Evolutionary conservation across 1,140 invertebrate species (phyloP), one percentile per base, ranked within the genome.

Genomic region (Apis cerana): DNA sequence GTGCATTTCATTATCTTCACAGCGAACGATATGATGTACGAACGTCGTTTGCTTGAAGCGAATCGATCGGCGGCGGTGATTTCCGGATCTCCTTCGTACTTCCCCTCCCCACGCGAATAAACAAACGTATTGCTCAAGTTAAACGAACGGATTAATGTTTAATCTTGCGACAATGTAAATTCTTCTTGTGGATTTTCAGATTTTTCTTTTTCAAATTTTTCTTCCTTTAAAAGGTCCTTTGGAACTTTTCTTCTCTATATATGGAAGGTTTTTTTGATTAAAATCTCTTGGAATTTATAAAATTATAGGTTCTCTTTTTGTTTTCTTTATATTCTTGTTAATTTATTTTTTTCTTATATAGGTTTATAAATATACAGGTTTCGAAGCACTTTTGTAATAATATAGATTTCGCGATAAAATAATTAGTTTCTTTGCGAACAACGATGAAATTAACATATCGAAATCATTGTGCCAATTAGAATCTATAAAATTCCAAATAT

Each of bases 1-100:
- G 69, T 79, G 79, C 75, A 89, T 85, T 89, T 86, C 80, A 86
- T 90, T 90, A 91, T 87, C 85, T 84, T 83, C 77, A 27, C 5
- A 33, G 33, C 27, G 70, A 43, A 58, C 77, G 56, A 15, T n/a
- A n/a, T 43, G 33, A 78, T 50, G 71, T 76, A 48, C 59, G 50
- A n/a, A 75, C 54, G 50, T 27, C 50, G 71, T 81, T 58, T 15
- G 56, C 4, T n/a, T 67, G 17, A 12, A 75, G 19, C 80, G 43
- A 7, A 75, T 67, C 64, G 72, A 68, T 65, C 72, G 23, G 15
- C 2, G 13, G 9, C 71, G 64, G 64, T 68, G 80, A 76, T 76
- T 81, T 75, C 80, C 80, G 27, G 23, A 56, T 11, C 58, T 33
- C 10, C 12, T 67, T 33, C 13, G 79, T 81, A 43, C 71, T 81